These are phyloP conservation scores for Dissostichus mawsoni DNA, from an alignment of 2,113 vertebrate species.

Conservation along the genomic window DNA sequence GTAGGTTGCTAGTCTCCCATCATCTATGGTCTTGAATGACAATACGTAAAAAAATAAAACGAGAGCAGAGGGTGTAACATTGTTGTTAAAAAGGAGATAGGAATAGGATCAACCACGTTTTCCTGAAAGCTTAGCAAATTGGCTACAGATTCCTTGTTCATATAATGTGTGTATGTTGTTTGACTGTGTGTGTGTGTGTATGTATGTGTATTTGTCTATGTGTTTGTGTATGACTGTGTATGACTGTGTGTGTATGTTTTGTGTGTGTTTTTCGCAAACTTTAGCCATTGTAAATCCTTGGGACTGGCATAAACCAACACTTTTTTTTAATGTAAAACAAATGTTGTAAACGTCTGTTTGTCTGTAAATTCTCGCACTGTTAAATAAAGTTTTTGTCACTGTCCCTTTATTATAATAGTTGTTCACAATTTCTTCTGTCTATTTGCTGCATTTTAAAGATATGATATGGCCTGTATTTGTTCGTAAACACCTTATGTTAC, in stretches of 20 bases:
- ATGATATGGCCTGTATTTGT: background rate
- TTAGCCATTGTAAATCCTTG: constrained; percentile 11
- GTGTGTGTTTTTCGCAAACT: constrained; percentile 12
- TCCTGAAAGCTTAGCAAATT: background rate
- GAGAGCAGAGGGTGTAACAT: background rate
- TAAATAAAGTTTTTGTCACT: constrained; percentile 61
- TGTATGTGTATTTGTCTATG: too few relatives aligned
- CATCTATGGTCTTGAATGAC: constrained; percentile 8
- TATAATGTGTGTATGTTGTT: constrained; percentile 14
- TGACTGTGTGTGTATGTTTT: background rate
- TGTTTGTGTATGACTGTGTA: background rate
- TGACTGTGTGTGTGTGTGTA: too few relatives aligned
- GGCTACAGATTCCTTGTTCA: constrained; percentile 16
- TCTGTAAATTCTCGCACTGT: constrained; percentile 57
- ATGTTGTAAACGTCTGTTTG: constrained; percentile 57
- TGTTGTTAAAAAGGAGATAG: background rate
- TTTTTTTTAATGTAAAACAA: constrained; percentile 52
- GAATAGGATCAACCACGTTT: constrained; percentile 1
- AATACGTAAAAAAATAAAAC: constrained; percentile 10
- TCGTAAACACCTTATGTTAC: background rate
- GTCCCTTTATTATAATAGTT: background rate
- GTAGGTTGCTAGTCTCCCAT: constrained; percentile 4
- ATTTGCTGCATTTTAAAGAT: background rate
- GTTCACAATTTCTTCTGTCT: background rate
- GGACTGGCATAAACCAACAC: constrained; percentile 29